Evolutionary conservation across 2,797 vertebrate species (phyloP), one percentile per base, ranked within the genome.

Genomic region (Anas georgica): DNA sequence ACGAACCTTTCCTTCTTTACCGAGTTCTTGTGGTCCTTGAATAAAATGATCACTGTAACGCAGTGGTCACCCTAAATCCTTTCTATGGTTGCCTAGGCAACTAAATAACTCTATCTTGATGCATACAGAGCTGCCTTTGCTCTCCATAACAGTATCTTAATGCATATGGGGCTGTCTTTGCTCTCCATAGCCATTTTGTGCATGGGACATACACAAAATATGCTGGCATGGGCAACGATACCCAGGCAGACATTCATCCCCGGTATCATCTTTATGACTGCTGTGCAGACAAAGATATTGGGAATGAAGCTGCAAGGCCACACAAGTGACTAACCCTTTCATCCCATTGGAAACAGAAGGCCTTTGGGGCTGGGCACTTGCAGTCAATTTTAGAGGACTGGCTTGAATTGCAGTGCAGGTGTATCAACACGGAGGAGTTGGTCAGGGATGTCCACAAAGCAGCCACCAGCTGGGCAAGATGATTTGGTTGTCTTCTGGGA

Each of bases 41-140:
- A n/a, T 74, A 31, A 33, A 50, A 55, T 7, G 18, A 23, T 22
- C 4, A 0, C 12, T 25, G 1, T 17, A 66, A 28, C 1, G 0
- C 50, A 62, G 41, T 7, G 48, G 33, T 46, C 60, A 67, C 43
- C 20, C n/a, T 69, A 22, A 39, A 62, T 23, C 5, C 48, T 56
- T 48, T 33, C 33, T n/a, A 23, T 9, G 9, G 37, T 56, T 81
- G 52, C 20, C n/a, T 58, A 11, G 52, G n/a, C 46, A 60, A 46
- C 56, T 43, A 41, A 45, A 28, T 23, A 37, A 68, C 4, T 11
- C 52, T 8, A n/a, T 33, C 15, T 75, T 37, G 15, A 14, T 11
- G 16, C 14, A 6, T 23, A 20, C 7, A 5, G n/a, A 67, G 43
- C 33, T 86, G 43, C n/a, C 35, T 56, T 77, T 48, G 17, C 17